Percentiles rank a stretch among this genome's conserved stretches.
These are phyloP conservation scores for Callospermophilus lateralis DNA, from an alignment of 2,113 vertebrate species.

Conservation along the genomic window DNA sequence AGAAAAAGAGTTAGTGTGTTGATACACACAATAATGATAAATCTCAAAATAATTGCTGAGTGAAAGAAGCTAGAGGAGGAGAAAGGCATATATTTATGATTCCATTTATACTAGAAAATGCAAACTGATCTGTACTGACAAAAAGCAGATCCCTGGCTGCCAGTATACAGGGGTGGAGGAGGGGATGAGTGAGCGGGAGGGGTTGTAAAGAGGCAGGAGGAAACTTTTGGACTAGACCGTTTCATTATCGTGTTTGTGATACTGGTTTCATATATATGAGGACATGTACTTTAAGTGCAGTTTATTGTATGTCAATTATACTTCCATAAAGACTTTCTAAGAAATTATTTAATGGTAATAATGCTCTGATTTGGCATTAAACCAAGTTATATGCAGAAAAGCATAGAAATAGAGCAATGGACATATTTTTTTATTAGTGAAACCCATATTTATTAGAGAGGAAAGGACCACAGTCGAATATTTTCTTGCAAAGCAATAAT, in stretches of 20 bases:
- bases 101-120: neutral
- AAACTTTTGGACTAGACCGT: neutral
- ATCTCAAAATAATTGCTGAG: neutral
- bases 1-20: neutral
- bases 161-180: neutral
- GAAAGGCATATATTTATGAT: neutral
- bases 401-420: neutral
- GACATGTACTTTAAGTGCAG: neutral
- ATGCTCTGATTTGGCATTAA: neutral
- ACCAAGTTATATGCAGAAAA: neutral
- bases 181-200: neutral
- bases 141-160: neutral
- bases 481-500: neutral
- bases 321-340: neutral
- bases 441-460: neutral
- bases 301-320: neutral
- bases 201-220: neutral
- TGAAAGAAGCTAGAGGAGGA: neutral
- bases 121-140: neutral
- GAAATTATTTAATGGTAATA: neutral
- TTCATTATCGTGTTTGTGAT: neutral
- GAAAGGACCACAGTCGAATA: neutral
- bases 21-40: neutral
- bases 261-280: neutral
- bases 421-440: neutral